Conservation (phyloP, 1,140 invertebrate species). For the Drosophila obscura region DNA sequence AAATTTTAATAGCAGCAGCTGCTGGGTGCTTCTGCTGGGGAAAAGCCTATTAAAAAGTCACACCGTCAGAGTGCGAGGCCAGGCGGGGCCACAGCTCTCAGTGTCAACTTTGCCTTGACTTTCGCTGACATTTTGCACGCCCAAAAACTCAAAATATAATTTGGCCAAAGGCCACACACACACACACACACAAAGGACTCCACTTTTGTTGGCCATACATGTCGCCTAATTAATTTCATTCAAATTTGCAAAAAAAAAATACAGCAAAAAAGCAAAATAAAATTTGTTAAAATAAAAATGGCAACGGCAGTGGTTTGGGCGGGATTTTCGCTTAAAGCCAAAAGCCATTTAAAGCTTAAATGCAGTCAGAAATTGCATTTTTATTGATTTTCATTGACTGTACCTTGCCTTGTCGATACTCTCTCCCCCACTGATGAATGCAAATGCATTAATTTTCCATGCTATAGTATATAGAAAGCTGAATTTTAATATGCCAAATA, state of each 20-base stretch:
- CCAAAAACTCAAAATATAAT: slow-evolving; percentile 39
- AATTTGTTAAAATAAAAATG: slow-evolving; percentile 16
- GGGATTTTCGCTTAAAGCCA: background rate
- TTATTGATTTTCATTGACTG: slow-evolving; percentile 55
- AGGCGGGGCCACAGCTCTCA: background rate
- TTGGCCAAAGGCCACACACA: slow-evolving; percentile 57
- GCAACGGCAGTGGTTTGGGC: background rate
- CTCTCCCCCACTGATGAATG: slow-evolving; percentile 45
- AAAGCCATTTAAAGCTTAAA: slow-evolving; percentile 3
- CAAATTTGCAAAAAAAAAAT: slow-evolving; percentile 58
- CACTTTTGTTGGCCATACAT: slow-evolving; percentile 62
- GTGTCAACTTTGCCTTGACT: slow-evolving; percentile 67
- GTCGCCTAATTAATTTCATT: slow-evolving; percentile 73
- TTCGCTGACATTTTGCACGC: slow-evolving; percentile 36
- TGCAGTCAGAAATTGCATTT: slow-evolving; percentile 28
- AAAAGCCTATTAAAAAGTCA: slow-evolving; percentile 57
- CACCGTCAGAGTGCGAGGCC: slow-evolving; percentile 17
- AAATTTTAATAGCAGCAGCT: slow-evolving; percentile 68
- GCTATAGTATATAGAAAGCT: slow-evolving; percentile 16
- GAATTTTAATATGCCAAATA: slow-evolving; percentile 27
- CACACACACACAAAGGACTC: background rate
- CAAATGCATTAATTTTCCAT: slow-evolving; percentile 58
- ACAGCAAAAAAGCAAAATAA: slow-evolving; percentile 21
- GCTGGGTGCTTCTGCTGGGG: background rate
- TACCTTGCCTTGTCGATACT: background rate